Percentiles rank a stretch among this genome's conserved stretches.
phyloP scores from a whole-genome alignment of 2,797 vertebrate genomes.

The Sebastes paucispinis region DNA sequence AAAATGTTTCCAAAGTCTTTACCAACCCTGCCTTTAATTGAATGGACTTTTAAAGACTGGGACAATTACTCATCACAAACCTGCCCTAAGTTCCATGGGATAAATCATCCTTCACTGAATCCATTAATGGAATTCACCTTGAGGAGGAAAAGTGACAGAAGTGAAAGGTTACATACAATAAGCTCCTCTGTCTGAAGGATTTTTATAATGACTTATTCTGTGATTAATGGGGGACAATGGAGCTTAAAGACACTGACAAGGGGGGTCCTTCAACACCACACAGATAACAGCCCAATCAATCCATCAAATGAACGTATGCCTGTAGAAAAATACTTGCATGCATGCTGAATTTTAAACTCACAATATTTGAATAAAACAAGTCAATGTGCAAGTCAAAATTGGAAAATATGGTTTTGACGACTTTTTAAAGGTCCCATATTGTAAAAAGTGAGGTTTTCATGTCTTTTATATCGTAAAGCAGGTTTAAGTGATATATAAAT shows the following conservation, averaged over 20 bases:
- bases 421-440: background rate
- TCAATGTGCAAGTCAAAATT: background rate
- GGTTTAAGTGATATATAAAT: no score
- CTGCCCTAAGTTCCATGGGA: slow-evolving; percentile 23
- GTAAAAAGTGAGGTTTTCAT: no score
- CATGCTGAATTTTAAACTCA: background rate
- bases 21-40: slow-evolving; percentile 13
- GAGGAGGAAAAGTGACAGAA: slow-evolving; percentile 41
- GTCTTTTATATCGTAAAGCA: no score
- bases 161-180: slow-evolving; percentile 42
- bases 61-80: slow-evolving; percentile 44
- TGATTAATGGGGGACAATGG: slow-evolving; percentile 49
- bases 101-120: slow-evolving; percentile 48
- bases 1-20: no score
- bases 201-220: slow-evolving; percentile 31
- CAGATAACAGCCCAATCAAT: background rate
- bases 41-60: slow-evolving; percentile 30
- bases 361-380: background rate
- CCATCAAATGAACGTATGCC: background rate
- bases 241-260: slow-evolving; percentile 17
- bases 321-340: background rate
- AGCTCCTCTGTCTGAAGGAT: slow-evolving; percentile 16
- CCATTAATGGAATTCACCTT: slow-evolving; percentile 54
- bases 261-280: background rate
- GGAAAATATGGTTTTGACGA: background rate